Base-by-base conservation (phyloP, 1,140 invertebrate genomes). In the Telenomus remus region DNA sequence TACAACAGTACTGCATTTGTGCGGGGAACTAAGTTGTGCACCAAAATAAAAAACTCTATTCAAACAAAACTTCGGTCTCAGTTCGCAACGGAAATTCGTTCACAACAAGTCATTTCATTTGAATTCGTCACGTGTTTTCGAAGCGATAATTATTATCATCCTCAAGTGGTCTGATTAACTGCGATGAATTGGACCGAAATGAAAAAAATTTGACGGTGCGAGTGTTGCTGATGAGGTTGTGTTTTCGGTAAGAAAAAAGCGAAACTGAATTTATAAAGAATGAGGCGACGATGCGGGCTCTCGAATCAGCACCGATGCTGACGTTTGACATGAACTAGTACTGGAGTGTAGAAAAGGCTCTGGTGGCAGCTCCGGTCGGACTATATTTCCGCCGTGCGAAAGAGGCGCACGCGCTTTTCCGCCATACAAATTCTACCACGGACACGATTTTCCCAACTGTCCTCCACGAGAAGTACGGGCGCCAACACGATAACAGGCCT, bases 271-370 rank as follows among this genome's bases (percentile, higher is more conserved):
- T 60, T 14, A 49, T 37, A 47, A 50, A 59, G 64, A 72, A 69
- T 79, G 80, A 84, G 79, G 79, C 84, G 83, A 79, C 79, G 80
- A 76, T 83, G 78, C 81, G 81, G 82, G 84, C 82, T 84, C 82
- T 80, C 85, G 85, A 84, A 79, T 80, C 81, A 84, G 84, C 84
- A 86, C 85, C 85, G 84, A 73, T 80, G 79, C 84, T 80, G 78
- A 78, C 81, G 81, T 85, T 86, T 85, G 84, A 83, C 84, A 82
- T 82, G 79, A 81, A 84, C 79, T 85, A 83, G 82, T 82, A 66
- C 72, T 76, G 73, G 72, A 77, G 68, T 70, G 61, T 73, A 68
- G 72, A 70, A 77, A 68, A 72, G 76, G 68, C 77, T 81, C 79
- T 82, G 81, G 82, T 80, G 79, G 83, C 79, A 83, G 81, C 83